Evolutionary conservation across 2,888 invertebrate genomes (phyloP).

Genomic region (Latrodectus hesperus): DNA sequence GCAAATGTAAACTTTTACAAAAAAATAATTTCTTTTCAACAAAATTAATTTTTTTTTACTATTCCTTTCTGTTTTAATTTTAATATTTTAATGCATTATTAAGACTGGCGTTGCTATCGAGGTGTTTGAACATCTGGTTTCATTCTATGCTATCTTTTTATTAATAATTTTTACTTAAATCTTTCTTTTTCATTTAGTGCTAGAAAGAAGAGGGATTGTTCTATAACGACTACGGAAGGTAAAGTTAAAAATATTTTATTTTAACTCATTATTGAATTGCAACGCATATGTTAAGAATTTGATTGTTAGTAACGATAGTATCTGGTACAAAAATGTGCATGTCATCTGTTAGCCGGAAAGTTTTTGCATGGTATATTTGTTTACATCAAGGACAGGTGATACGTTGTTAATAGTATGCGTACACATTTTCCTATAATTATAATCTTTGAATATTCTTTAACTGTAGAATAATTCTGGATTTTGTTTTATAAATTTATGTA

Average conservation of each 20-base stretch:
- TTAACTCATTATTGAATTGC: neutral
- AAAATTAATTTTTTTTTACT: too few relatives aligned
- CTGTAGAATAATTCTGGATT: too few relatives aligned
- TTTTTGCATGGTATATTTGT: conserved; percentile 34
- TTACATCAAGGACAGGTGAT: conserved; percentile 56
- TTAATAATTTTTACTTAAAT: conserved; percentile 15
- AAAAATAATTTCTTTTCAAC: too few relatives aligned
- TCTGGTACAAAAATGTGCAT: neutral
- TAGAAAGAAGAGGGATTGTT: conserved; percentile 3
- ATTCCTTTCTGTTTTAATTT: too few relatives aligned
- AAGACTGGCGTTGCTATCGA: neutral
- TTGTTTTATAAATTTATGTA: too few relatives aligned
- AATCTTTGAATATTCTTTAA: neutral
- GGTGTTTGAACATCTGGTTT: conserved; percentile 59
- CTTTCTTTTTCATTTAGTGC: conserved; percentile 28
- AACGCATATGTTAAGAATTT: neutral
- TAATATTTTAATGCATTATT: too few relatives aligned
- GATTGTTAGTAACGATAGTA: neutral
- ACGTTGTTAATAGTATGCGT: conserved; percentile 34
- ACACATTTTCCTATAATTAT: conserved; percentile 8
- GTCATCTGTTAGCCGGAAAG: neutral
- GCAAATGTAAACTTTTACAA: too few relatives aligned
- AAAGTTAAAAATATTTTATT: neutral
- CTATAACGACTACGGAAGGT: conserved; percentile 57
- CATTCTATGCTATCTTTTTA: conserved; percentile 49